A percentile compares a stretch with the other conserved stretches of the same genome.
Conservation (phyloP, 1,140 invertebrate species). For the Neodiprion pinetum region DNA sequence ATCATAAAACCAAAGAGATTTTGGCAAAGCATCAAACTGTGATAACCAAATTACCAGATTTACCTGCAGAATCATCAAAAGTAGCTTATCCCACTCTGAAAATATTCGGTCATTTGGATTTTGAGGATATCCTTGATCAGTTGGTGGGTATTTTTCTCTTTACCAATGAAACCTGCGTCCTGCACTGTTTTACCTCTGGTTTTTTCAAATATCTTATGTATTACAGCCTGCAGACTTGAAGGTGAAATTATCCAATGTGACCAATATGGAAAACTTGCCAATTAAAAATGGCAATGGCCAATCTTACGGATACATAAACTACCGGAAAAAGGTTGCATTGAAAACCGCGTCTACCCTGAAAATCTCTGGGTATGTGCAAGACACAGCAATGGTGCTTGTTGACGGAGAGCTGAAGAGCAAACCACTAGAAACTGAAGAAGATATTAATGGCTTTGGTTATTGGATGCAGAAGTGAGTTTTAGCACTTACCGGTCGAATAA, state of each 20-base stretch:
- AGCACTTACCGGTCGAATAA: neutral
- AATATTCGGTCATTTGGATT: constrained; percentile 39
- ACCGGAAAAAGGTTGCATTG: constrained; percentile 47
- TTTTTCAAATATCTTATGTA: neutral
- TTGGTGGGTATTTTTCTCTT: constrained; percentile 27
- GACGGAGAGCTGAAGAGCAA: constrained; percentile 54
- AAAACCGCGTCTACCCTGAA: constrained; percentile 41
- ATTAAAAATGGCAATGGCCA: constrained; percentile 65
- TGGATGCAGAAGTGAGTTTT: constrained; percentile 53
- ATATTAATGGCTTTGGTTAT: constrained; percentile 58
- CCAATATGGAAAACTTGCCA: constrained; percentile 67
- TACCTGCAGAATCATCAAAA: constrained; percentile 42
- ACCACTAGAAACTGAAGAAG: constrained; percentile 37
- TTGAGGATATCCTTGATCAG: constrained; percentile 42
- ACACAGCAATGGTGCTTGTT: constrained; percentile 63
- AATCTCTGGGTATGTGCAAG: constrained; percentile 60
- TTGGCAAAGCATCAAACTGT: constrained; percentile 50
- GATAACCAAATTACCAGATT: constrained; percentile 49
- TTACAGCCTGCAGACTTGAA: constrained; percentile 21
- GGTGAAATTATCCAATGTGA: constrained; percentile 30
- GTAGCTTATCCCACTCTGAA: constrained; percentile 41
- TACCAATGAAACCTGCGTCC: neutral
- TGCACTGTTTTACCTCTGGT: neutral
- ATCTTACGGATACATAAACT: constrained; percentile 67
- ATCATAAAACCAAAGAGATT: constrained; percentile 46